Evolutionary conservation across 2,888 invertebrate species (phyloP).

Genomic region (Subacronicta megacephala): DNA sequence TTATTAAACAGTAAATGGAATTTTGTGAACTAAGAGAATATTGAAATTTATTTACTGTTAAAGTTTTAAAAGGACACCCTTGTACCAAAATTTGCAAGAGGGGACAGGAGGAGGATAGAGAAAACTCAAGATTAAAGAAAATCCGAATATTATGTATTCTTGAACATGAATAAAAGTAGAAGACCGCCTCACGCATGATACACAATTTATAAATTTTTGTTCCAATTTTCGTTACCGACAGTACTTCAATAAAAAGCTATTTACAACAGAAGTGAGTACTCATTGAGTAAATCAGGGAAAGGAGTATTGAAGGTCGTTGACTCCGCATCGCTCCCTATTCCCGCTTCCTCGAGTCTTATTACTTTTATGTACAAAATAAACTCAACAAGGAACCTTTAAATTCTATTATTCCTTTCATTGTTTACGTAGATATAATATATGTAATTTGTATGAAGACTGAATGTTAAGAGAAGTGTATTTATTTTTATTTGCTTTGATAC

Average conservation of each 20-base stretch:
- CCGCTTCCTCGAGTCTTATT: constrained; percentile 22
- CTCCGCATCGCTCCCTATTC: constrained; percentile 13
- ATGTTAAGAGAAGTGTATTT: background rate
- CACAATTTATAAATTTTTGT: no score
- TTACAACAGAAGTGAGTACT: constrained; percentile 7
- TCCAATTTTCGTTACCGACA: constrained; percentile 3
- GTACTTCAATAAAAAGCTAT: constrained; percentile 17
- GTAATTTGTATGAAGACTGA: background rate
- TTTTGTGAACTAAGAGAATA: no score
- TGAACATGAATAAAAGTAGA: no score
- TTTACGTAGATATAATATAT: constrained; percentile 8
- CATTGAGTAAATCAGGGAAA: constrained; percentile 28
- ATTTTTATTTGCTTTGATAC: no score
- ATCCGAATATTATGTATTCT: no score
- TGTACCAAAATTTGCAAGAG: no score
- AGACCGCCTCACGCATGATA: no score
- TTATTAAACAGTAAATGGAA: no score
- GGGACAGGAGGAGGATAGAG: no score
- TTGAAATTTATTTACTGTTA: no score
- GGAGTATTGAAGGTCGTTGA: constrained; percentile 36
- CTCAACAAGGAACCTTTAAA: constrained; percentile 32
- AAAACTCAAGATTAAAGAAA: no score
- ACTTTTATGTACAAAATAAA: constrained; percentile 33
- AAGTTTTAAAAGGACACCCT: no score
- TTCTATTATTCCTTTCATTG: constrained; percentile 25